phyloP scores from a whole-genome alignment of 2,113 vertebrate genomes.

The Apodemus speciosus region DNA sequence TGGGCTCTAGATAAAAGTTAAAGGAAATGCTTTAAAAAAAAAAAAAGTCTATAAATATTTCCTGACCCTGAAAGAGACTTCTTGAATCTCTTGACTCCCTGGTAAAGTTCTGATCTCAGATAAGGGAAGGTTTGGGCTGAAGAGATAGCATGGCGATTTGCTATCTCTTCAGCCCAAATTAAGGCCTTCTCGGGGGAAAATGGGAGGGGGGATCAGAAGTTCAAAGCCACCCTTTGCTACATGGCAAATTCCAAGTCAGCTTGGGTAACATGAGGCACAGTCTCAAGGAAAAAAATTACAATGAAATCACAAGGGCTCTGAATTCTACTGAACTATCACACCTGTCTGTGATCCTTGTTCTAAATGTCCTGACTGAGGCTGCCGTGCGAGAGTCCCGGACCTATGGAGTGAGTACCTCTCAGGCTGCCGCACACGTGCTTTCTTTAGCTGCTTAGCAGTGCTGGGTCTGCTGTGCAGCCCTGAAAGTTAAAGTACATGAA shows the following conservation, averaged over 20 bases:
- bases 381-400: not conserved
- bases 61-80: not conserved
- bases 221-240: not conserved
- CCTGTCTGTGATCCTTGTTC: not conserved
- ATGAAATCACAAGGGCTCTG: not conserved
- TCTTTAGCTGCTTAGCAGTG: not conserved
- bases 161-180: no score
- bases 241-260: not conserved
- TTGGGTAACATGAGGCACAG: not conserved
- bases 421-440: not conserved
- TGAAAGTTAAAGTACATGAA: not conserved
- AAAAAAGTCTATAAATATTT: constrained; percentile 47
- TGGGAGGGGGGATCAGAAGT: not conserved
- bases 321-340: not conserved
- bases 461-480: not conserved
- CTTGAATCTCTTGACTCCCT: not conserved
- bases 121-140: not conserved
- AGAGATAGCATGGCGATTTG: not conserved
- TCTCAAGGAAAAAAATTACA: not conserved
- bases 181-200: not conserved
- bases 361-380: not conserved
- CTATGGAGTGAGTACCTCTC: not conserved
- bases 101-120: not conserved
- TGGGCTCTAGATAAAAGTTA: constrained; percentile 21
- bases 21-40: not conserved